Evolutionary conservation across 2,888 invertebrate genomes (phyloP), one percentile per base, ranked within the genome.

Genomic region (Polyommatus iphigenia): DNA sequence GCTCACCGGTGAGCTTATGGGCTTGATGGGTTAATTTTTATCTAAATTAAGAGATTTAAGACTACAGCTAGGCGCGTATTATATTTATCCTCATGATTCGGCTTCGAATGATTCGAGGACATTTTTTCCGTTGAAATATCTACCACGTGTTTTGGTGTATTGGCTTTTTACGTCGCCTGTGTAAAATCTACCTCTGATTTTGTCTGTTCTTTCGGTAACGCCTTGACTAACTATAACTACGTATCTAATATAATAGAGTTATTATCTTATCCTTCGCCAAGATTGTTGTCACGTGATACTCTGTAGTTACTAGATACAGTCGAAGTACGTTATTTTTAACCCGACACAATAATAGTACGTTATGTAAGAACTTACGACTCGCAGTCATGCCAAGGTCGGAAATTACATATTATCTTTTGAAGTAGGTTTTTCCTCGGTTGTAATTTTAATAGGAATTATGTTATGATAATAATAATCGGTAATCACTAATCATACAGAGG

Each of bases 331-430:
- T 67, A 67, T 67, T 67, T 67, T 67, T 67, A 67, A 32, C 15
- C 24, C 24, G 29, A 6, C 67, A 32, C 67, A 29, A 32, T 67
- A 67, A 32, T 67, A 18, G 67, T 18, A 67, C 18, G 29, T 67
- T 32, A 67, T 67, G 67, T 29, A 67, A 67, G 67, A 67, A 67
- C 77, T 76, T 78, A 32, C 46, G 79, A 59, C 80, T 84, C 83
- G 85, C 84, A 84, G 86, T 29, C 29, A 67, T 67, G 67, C 67
- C 67, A 67, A 67, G 67, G 67, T 67, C 67, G 67, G 24, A 29
- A 67, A 67, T 67, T 67, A 67, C 32, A 67, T 54, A 54, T 67
- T 67, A 67, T 67, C 67, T 67, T 67, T 29, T 15, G 67, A 67
- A 67, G 67, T 67, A 67, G 67, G 67, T 32, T 67, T 67, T 67